Evolutionary conservation across 2,113 vertebrate genomes (phyloP), one percentile per base, ranked within the genome.

Genomic region (Coryphaenoides rupestris): DNA sequence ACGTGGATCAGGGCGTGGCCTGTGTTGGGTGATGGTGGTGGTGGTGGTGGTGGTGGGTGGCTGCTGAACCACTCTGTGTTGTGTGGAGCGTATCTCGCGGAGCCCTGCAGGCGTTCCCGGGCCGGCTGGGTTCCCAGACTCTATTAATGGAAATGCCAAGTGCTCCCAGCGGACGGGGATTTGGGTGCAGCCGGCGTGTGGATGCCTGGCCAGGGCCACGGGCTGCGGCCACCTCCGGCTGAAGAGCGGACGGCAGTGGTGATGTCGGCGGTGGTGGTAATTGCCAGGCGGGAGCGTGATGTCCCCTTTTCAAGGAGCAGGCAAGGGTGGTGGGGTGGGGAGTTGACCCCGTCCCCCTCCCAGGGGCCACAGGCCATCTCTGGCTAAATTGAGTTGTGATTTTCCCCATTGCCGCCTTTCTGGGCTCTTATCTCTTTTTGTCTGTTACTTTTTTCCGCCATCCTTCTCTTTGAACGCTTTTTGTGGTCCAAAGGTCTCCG

Each of bases 121-220:
- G 49, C 58, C 47, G 21, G 28, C 72, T 78, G 69, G 68, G 66
- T 66, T 75, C 56, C 69, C 17, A 75, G 62, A 67, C 33, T 72
- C 78, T 82, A 79, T 74, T 78, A 75, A 75, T 73, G 75, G 79
- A 86, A 86, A 83, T 83, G 74, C 68, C 77, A 78, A 14, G 2
- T 2, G 0, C 0, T 80, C 74, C 68, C 79, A 70, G 76, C 60
- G 57, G 80, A 24, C 2, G 1, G 1, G 67, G 59, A 61, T 72
- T 69, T 74, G 63, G 67, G 28, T 71, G 33, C 33, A 40, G 33
- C 13, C n/a, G n/a, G n/a, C n/a, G 53, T 55, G 45, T 26, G 53
- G 65, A 65, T 58, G 62, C 65, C 62, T 62, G n/a, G 56, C n/a
- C n/a, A n/a, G n/a, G 33, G 46, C 33, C 33, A 40, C 2, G 33